Base-by-base conservation (phyloP, 2,888 invertebrate genomes). In the Tupiocoris notatus region DNA sequence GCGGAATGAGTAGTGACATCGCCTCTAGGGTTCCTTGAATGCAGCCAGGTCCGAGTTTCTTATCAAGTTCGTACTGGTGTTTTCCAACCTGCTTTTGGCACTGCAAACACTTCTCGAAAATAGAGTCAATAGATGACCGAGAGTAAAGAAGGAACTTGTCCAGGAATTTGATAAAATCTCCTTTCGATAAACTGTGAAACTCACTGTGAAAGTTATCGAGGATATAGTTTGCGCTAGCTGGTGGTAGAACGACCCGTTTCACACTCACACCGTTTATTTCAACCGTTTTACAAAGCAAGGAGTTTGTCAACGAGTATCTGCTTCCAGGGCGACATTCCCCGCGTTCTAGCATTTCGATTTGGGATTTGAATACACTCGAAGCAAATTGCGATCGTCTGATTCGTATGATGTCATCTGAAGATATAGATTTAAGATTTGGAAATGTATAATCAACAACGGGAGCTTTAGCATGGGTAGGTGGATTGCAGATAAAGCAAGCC, bases 281-380 rank as follows among this genome's bases (percentile, higher is more conserved):
- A 16, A 62, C 39, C 20, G 9, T 2, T 63, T 73, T 73, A 20
- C 62, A 73, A 17, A 73, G 22, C 17, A 73, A 16, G 25, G 58
- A 59, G 39, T 62, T 73, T 18, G 12, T n/a, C 21, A 73, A 62
- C 12, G 39, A 39, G 58, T 73, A 73, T 17, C 63, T 3, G 17
- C 73, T 63, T 3, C 73, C 73, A 25, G 24, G 54, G 16, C 62
- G 62, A 20, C 22, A 25, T 9, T 61, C 21, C 2, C 73, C 73
- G 9, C 21, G 61, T 1, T 21, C 23, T 7, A 73, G 73, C 25
- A 62, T 24, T 17, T 61, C 63, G 17, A 73, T 73, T 39, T 73
- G 73, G 39, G 73, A 9, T 54, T 54, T 73, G 54, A 21, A 73
- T 12, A 73, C 56, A 63, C 21, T 73, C 1, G 73, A 73, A 0